Base-by-base conservation (phyloP, 2,888 invertebrate species). In the Clivina fossor region DNA sequence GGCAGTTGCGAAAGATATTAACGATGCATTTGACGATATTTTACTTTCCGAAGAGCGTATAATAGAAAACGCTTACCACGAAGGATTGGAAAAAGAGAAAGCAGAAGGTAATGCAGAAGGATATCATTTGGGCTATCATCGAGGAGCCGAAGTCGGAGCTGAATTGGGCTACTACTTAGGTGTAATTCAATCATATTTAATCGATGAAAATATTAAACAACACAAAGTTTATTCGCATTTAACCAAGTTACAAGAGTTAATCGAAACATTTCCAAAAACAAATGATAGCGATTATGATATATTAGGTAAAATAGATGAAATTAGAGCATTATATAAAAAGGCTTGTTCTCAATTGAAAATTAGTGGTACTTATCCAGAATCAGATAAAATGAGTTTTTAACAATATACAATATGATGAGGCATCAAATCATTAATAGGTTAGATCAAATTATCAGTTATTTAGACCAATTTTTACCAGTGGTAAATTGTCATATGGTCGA, bases 401-500 rank as follows among this genome's bases (percentile, higher is more conserved):
- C 4, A 3, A 50, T 33, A 48, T 22, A 56, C 37, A 65, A 60
- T 53, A 65, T 67, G 65, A 18, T 55, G 57, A n/a, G 43, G 62
- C 55, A 60, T 61, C 60, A 69, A 66, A 59, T 78, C 62, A 66
- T 65, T 59, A 53, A 67, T 37, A 74, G 78, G 43, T 68, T 84
- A 19, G 79, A 82, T 51, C 67, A 71, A 2, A 71, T 83, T 8
- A 67, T 82, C 0, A 65, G 69, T 8, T 86, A 80, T 70, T 69
- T 90, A 15, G 72, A 77, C 15, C 82, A 82, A 0, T 73, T 82
- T 33, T 71, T 83, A 58, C 77, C 80, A 0, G 71, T 91, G 20
- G 80, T 83, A 0, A 88, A 90, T 69, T 85, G 86, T 62, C 91
- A 92, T 68, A 85, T 90, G 82, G 89, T 85, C 0, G 82, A 84